Conservation (phyloP, 1,140 invertebrate species). For the Lepidostoma basale region DNA sequence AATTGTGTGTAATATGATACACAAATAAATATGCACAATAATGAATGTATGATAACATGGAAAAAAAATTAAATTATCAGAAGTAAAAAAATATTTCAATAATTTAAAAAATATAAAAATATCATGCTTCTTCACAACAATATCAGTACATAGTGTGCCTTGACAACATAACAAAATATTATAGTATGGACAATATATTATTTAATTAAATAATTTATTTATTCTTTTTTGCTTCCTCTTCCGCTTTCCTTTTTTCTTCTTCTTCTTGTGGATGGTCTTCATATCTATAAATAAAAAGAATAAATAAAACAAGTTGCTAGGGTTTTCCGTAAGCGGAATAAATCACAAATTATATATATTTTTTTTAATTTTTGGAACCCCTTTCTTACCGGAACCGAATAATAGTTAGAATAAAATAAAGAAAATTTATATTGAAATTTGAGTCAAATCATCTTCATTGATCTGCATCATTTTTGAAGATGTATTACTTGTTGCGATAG, state of each 20-base stretch:
- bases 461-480: background rate
- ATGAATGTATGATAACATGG: background rate
- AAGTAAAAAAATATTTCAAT: background rate
- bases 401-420: too few species aligned
- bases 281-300: conserved; percentile 58
- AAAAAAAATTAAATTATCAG: background rate
- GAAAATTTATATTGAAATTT: too few species aligned
- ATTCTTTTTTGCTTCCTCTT: conserved; percentile 10
- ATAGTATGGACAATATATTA: background rate
- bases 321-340: too few species aligned
- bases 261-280: conserved; percentile 68
- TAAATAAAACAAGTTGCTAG: background rate
- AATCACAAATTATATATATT: too few species aligned
- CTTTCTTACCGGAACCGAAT: too few species aligned
- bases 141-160: background rate
- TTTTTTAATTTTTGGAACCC: too few species aligned
- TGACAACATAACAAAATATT: background rate
- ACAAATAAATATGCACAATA: too few species aligned
- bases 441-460: too few species aligned
- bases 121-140: background rate
- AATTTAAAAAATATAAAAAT: background rate
- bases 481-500: background rate
- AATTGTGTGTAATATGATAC: too few species aligned
- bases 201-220: background rate
- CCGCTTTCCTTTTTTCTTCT: conserved; percentile 52